These are phyloP conservation scores for Aspiorhynchus laticeps DNA, from an alignment of 2,113 vertebrate genomes.

Conservation along the genomic window DNA sequence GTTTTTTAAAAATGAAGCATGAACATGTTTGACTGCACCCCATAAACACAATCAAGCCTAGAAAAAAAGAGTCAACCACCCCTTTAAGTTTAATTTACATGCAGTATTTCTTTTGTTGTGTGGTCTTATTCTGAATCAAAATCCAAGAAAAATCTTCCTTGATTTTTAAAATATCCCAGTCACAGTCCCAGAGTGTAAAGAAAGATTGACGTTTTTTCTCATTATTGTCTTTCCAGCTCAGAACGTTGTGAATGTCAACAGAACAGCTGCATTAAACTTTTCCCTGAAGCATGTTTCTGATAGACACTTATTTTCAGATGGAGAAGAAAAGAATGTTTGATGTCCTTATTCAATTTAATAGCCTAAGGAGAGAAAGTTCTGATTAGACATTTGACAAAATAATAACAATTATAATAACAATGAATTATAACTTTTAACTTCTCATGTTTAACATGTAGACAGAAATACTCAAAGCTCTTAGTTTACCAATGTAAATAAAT, in stretches of 20 bases:
- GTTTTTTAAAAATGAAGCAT: no score
- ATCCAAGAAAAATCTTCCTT: not conserved
- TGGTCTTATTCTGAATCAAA: not conserved
- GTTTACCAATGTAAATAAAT: not conserved
- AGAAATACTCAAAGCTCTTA: not conserved
- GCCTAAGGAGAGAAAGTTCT: not conserved
- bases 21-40: no score
- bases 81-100: no score
- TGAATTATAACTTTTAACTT: not conserved
- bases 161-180: not conserved
- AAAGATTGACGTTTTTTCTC: slow-evolving; percentile 4
- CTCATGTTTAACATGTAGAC: not conserved
- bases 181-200: not conserved
- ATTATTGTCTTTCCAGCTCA: not conserved
- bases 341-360: not conserved
- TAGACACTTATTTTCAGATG: not conserved
- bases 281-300: not conserved
- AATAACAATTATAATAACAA: no score
- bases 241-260: not conserved
- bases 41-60: no score
- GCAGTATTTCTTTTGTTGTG: not conserved
- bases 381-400: not conserved
- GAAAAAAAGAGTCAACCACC: no score
- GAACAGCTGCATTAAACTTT: not conserved
- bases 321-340: not conserved